Conservation (phyloP, 2,888 invertebrate genomes). For the Pseudococcus longispinus region DNA sequence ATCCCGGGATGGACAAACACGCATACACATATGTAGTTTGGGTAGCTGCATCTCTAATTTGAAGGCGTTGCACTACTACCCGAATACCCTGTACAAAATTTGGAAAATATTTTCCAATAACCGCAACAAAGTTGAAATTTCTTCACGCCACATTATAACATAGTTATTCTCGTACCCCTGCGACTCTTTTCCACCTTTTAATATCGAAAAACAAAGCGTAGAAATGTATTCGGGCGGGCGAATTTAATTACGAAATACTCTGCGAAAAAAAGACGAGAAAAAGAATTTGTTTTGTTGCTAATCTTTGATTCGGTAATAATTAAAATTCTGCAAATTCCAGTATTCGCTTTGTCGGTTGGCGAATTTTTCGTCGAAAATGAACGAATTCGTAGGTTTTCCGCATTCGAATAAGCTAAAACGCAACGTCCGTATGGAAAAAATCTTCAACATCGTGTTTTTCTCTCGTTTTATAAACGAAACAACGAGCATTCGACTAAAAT, state of each 20-base stretch:
- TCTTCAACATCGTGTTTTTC: background rate
- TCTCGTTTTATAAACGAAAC: background rate
- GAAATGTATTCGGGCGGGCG: background rate
- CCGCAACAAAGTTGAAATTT: conserved; percentile 10
- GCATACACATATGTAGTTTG: too few relatives aligned
- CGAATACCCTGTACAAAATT: too few relatives aligned
- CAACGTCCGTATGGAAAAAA: background rate
- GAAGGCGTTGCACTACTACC: too few relatives aligned
- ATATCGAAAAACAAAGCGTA: background rate
- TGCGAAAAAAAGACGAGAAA: background rate
- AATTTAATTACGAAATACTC: conserved; percentile 6
- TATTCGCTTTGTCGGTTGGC: background rate
- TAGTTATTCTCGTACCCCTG: background rate
- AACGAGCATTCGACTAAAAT: background rate
- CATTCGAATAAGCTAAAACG: background rate
- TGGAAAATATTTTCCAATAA: conserved; percentile 13
- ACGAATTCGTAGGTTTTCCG: background rate
- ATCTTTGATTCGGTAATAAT: conserved; percentile 18
- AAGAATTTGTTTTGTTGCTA: conserved; percentile 16
- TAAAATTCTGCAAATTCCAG: background rate
- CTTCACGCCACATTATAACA: background rate
- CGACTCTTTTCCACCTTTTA: conserved; percentile 19
- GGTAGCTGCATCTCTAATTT: too few relatives aligned
- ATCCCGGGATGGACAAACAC: too few relatives aligned
- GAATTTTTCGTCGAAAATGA: background rate